Conservation (phyloP, 2,797 vertebrate genomes). For the Chanos chanos region DNA sequence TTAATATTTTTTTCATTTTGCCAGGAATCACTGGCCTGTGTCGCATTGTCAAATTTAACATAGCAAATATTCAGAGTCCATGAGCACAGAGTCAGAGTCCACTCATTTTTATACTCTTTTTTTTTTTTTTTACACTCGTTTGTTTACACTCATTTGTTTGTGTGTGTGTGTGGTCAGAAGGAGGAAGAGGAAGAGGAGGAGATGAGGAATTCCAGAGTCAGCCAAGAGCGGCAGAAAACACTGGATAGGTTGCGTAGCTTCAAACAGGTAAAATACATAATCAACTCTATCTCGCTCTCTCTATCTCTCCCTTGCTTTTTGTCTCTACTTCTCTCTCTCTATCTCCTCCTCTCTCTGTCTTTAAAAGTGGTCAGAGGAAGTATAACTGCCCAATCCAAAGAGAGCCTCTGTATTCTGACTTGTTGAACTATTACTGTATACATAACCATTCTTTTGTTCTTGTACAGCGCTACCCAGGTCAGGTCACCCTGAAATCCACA, state of each 20-base stretch:
- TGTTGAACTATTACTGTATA: not conserved
- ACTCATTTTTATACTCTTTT: not conserved
- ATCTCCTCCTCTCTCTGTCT: too few relatives aligned
- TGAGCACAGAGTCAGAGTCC: too few relatives aligned
- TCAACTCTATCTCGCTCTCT: not conserved
- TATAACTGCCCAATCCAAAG: not conserved
- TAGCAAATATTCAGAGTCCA: too few relatives aligned
- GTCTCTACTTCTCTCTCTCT: too few relatives aligned
- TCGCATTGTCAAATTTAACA: too few relatives aligned
- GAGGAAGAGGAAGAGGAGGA: constrained; percentile 83
- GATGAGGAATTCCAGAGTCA: constrained; percentile 79
- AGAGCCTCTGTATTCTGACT: not conserved
- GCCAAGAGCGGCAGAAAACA: constrained; percentile 89
- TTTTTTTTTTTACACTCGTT: constrained; percentile 24
- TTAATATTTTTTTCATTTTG: too few relatives aligned
- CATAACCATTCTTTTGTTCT: not conserved
- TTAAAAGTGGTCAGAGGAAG: too few relatives aligned
- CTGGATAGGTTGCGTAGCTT: constrained; percentile 91
- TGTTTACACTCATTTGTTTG: constrained; percentile 5
- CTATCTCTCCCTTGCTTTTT: too few relatives aligned
- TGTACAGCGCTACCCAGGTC: constrained; percentile 86
- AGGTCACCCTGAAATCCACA: constrained; percentile 91
- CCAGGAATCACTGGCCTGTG: too few relatives aligned
- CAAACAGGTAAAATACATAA: constrained; percentile 79
- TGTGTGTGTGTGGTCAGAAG: constrained; percentile 54